phyloP scores from a whole-genome alignment of 2,797 vertebrate genomes.

The Passerculus sandwichensis region DNA sequence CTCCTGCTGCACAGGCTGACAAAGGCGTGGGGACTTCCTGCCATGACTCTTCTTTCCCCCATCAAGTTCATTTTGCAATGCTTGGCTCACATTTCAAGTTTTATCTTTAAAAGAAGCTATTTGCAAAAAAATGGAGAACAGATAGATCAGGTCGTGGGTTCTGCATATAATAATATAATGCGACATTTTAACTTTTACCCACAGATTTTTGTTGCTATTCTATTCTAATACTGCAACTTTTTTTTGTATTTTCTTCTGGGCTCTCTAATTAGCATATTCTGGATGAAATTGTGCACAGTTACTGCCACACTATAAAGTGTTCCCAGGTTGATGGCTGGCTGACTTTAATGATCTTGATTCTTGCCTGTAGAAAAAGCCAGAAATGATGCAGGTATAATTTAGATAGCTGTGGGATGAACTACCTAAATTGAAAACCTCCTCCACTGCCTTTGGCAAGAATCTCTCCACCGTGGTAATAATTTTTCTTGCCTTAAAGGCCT shows the following conservation, averaged over 20 bases:
- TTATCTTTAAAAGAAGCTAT: not conserved
- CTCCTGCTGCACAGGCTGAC: not conserved
- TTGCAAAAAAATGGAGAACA: not conserved
- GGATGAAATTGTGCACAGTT: not conserved
- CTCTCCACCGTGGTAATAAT: not conserved
- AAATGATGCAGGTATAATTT: constrained; percentile 35
- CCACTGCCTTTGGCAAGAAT: not conserved
- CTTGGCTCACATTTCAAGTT: not conserved
- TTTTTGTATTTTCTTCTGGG: not conserved
- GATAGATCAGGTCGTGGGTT: rapidly evolving
- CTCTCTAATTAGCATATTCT: not conserved
- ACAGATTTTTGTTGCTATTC: not conserved
- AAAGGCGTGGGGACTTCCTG: not conserved
- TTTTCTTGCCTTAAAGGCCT: constrained; percentile 16
- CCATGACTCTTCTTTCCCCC: not conserved
- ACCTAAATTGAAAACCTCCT: constrained; percentile 23
- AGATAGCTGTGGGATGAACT: constrained; percentile 13
- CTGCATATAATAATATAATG: not conserved
- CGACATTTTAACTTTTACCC: not conserved
- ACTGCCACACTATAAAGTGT: not conserved
- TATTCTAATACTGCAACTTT: not conserved
- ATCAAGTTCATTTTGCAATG: not conserved
- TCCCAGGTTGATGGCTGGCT: not conserved
- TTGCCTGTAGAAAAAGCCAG: not conserved
- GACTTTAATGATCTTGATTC: constrained; percentile 42